Conservation (phyloP, 1,140 invertebrate genomes). For the Microplitis mediator region DNA sequence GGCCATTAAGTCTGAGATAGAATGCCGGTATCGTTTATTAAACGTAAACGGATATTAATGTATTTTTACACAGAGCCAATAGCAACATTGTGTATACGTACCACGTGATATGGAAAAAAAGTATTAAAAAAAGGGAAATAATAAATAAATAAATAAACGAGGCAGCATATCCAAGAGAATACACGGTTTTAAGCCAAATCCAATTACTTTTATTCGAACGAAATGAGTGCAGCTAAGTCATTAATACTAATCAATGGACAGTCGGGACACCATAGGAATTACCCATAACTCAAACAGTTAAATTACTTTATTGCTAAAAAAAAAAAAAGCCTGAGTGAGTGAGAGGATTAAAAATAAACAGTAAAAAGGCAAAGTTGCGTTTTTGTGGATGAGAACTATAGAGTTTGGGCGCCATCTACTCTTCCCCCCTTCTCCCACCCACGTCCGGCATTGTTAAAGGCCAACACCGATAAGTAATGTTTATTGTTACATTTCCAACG, state of each 20-base stretch:
- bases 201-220: slow-evolving; percentile 65
- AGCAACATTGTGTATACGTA: not conserved
- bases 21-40: slow-evolving; percentile 60
- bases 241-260: slow-evolving; percentile 64
- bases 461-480: slow-evolving; percentile 60
- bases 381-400: slow-evolving; percentile 42
- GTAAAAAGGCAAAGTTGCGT: slow-evolving; percentile 36
- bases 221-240: slow-evolving; percentile 65
- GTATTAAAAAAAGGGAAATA: not conserved
- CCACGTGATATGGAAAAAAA: not conserved
- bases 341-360: slow-evolving; percentile 7
- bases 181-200: slow-evolving; percentile 60
- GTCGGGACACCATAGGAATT: slow-evolving; percentile 51
- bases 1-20: slow-evolving; percentile 60
- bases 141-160: slow-evolving; percentile 25
- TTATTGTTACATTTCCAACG: slow-evolving; percentile 60
- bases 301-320: slow-evolving; percentile 61
- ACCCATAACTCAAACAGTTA: slow-evolving; percentile 62
- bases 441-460: slow-evolving; percentile 55
- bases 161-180: slow-evolving; percentile 32
- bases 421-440: slow-evolving; percentile 32
- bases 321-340: not conserved
- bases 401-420: slow-evolving; percentile 15
- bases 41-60: slow-evolving; percentile 64
- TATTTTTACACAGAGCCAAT: slow-evolving; percentile 57